Percentiles rank a stretch among this genome's conserved stretches.
Evolutionary conservation across 2,888 invertebrate species (phyloP).

Genomic region (Parascotia fuliginaria): DNA sequence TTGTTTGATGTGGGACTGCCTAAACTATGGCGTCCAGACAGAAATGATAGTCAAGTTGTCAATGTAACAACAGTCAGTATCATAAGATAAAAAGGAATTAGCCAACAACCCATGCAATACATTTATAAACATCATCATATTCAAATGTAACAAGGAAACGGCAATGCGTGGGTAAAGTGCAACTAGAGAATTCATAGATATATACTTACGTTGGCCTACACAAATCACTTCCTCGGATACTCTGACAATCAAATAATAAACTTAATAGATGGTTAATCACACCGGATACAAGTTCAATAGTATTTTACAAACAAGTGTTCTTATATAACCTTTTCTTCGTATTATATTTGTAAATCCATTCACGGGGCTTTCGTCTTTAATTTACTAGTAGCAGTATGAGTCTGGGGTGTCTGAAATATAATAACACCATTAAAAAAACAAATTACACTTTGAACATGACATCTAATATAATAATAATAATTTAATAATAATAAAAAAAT

Average conservation of each 20-base stretch:
- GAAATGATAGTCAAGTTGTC: too few species aligned
- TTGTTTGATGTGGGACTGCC: too few species aligned
- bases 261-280: conserved; percentile 30
- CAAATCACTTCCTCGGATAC: conserved; percentile 36
- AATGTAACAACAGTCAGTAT: too few species aligned
- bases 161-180: conserved; percentile 8
- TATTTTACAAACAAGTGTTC: conserved; percentile 4
- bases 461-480: too few species aligned
- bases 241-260: conserved; percentile 32
- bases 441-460: too few species aligned
- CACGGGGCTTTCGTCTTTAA: conserved; percentile 39
- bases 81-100: too few species aligned
- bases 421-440: neutral
- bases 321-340: conserved; percentile 8
- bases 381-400: neutral
- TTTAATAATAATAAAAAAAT: too few species aligned
- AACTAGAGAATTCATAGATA: conserved; percentile 20
- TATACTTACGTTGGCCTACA: conserved; percentile 28
- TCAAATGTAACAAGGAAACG: neutral
- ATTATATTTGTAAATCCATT: conserved; percentile 43
- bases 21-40: too few species aligned
- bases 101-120: too few species aligned
- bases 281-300: neutral
- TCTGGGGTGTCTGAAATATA: conserved; percentile 9
- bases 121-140: too few species aligned